Evolutionary conservation across 2,113 vertebrate species (phyloP).

Genomic region (Stigmatopora nigra): DNA sequence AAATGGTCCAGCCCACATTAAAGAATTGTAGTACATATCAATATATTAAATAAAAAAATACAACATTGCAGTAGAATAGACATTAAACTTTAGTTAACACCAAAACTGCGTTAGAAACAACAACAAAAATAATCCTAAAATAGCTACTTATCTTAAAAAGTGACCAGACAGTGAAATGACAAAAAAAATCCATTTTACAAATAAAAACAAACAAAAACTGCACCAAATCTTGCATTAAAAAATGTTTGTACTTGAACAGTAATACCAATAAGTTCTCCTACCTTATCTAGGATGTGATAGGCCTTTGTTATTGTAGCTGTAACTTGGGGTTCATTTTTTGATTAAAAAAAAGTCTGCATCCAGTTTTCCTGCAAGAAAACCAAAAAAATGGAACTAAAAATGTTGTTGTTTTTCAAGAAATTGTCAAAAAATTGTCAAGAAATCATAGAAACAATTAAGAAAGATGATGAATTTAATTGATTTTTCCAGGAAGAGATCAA

Average conservation of each 20-base stretch:
- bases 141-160: conserved; percentile 26
- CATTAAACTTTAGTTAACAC: conserved; percentile 9
- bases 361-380: conserved; percentile 28
- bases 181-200: not conserved
- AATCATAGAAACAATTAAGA: too few species aligned
- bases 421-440: too few species aligned
- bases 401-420: too few species aligned
- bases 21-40: too few species aligned
- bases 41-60: too few species aligned
- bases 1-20: too few species aligned
- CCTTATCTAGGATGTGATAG: conserved; percentile 34
- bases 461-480: too few species aligned
- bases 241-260: not conserved
- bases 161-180: conserved; percentile 27
- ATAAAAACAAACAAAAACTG: not conserved
- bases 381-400: not conserved
- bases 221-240: not conserved
- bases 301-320: conserved; percentile 7
- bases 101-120: conserved; percentile 8
- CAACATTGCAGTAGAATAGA: not conserved
- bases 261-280: not conserved
- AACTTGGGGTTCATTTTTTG: not conserved
- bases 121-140: conserved; percentile 34
- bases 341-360: conserved; percentile 10
- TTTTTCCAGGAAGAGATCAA: too few species aligned